Base-by-base conservation (phyloP, 2,113 vertebrate species). In the Nannobrachium achirus region DNA sequence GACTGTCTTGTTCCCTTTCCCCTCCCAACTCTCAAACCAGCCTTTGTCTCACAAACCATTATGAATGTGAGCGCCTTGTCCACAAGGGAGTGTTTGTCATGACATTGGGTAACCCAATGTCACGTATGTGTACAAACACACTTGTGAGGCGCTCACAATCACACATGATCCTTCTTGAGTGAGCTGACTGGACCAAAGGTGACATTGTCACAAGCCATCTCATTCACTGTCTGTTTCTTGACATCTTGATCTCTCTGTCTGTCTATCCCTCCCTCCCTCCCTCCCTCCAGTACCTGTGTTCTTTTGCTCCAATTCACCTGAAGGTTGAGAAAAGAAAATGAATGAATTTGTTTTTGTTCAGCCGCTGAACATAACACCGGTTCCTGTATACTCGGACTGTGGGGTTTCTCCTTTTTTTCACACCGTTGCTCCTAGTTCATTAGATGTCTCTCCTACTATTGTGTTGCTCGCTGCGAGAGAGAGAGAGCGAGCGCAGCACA, bases 191-290 rank as follows among this genome's bases (percentile, higher is more conserved):
- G 76, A 84, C 70, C 75, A 42, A 68, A 81, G 72, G 74, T 63
- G 84, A 82, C 86, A 58, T 59, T 85, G 82, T 86, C 82, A 77
- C 72, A 73, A 52, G 45, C 44, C 67, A 72, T 86, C 75, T 74
- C 55, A 63, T 55, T 82, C 83, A 65, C 50, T 74, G 57, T 14
- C 69, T 72, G 76, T 19, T 6, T 53, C 10, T 1, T 10, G 2
- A 5, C 10, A 8, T 20, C 52, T 33, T 9, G 7, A 10, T 56
- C 53, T 38, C 15, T 13, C 10, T 56, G 19, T 56, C 52, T 56
- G 9, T 38, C 55, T 70, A 44, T 53, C 46, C 63, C 50, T 73
- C 6, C 61, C 48, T 41, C 9, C 15, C 8, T 3, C 53, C 75
- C n/a, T 10, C 33, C 16, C 56, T 53, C 51, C 10, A 7, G 3